Conservation (phyloP, 2,888 invertebrate genomes). For the Diaprepes abbreviatus region DNA sequence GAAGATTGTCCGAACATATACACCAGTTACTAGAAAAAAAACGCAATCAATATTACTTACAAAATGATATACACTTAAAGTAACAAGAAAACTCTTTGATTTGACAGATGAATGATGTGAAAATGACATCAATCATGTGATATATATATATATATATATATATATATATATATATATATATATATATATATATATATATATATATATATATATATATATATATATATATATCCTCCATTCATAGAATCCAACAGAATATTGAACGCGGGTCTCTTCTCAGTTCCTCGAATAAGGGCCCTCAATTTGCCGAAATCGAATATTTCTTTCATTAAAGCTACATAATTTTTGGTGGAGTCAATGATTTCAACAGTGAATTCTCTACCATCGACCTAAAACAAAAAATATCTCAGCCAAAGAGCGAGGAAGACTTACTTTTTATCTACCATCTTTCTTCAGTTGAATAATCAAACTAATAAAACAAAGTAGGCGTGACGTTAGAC, state of each 20-base stretch:
- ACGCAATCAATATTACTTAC: not conserved
- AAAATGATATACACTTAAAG: not conserved
- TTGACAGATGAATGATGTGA: no score
- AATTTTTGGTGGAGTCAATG: conserved; percentile 91
- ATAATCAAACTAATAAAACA: no score
- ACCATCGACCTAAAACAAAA: conserved; percentile 74
- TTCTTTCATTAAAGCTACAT: conserved; percentile 91
- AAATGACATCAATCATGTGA: no score
- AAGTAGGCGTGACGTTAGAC: no score
- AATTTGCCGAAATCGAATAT: conserved; percentile 95
- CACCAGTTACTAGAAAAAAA: conserved; percentile 88
- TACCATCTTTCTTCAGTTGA: no score
- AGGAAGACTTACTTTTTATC: no score
- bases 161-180: no score
- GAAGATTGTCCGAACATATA: conserved; percentile 92
- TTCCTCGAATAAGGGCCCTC: conserved; percentile 79
- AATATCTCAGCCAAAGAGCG: no score
- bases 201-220: no score
- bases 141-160: no score
- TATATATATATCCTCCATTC: conserved; percentile 83
- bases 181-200: no score
- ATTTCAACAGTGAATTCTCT: conserved; percentile 86
- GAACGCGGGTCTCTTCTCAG: conserved; percentile 75
- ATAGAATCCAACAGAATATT: conserved; percentile 93
- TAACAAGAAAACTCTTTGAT: no score